Evolutionary conservation across 2,113 vertebrate species (phyloP).

Genomic region (Mustela lutreola): DNA sequence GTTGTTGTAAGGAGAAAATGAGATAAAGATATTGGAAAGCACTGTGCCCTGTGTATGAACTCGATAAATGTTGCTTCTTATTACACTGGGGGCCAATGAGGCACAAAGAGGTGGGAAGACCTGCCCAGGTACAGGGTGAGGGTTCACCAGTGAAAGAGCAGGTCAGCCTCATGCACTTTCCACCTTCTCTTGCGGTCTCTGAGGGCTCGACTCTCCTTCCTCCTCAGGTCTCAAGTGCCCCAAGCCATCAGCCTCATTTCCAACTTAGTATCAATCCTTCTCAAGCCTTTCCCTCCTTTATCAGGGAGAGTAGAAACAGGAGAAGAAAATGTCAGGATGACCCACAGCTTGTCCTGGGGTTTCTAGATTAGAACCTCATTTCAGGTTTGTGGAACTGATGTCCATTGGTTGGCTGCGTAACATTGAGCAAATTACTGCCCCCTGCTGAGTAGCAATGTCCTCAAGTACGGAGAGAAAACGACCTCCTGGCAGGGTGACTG

Average conservation of each 20-base stretch:
- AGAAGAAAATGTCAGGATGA: neutral
- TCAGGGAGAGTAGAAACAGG: constrained; percentile 43
- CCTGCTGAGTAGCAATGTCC: neutral
- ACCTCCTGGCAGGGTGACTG: neutral
- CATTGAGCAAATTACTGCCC: neutral
- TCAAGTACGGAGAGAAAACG: constrained; percentile 3
- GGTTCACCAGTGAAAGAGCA: neutral
- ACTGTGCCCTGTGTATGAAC: neutral
- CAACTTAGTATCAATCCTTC: neutral
- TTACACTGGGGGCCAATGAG: neutral
- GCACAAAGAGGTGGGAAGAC: neutral
- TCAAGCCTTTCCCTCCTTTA: neutral
- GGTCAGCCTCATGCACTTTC: neutral
- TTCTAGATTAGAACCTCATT: constrained; percentile 49
- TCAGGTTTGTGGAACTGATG: constrained; percentile 36
- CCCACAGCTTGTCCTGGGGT: constrained; percentile 21
- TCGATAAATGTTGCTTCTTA: neutral
- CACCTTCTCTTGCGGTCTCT: neutral
- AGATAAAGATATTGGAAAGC: neutral
- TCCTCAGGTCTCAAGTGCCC: neutral
- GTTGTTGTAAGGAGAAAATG: neutral
- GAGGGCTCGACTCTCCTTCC: neutral
- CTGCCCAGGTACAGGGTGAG: neutral
- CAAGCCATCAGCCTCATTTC: neutral
- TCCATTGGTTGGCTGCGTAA: neutral